phyloP scores from a whole-genome alignment of 2,888 invertebrate species.

The Chrysomela aeneicollis region DNA sequence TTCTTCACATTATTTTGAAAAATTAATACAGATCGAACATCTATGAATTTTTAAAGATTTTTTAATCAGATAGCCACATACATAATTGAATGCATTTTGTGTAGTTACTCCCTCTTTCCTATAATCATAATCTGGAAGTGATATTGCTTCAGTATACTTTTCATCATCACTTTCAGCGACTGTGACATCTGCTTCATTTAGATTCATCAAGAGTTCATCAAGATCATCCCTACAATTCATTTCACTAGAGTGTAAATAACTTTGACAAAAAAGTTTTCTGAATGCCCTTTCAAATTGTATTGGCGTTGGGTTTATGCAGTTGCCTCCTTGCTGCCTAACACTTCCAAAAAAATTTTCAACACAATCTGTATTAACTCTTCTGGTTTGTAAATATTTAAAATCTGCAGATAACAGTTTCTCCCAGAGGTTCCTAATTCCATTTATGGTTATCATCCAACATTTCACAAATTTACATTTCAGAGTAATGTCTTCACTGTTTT shows the following conservation, averaged over 20 bases:
- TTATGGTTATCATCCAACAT: slow-evolving; percentile 40
- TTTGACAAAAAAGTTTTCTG: slow-evolving; percentile 18
- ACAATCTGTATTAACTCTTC: slow-evolving; percentile 41
- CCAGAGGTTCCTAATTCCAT: slow-evolving; percentile 38
- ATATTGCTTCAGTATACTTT: too few species aligned
- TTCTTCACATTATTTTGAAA: too few species aligned
- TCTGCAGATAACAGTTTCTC: slow-evolving; percentile 25
- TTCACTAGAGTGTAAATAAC: slow-evolving; percentile 28
- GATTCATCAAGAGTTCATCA: neutral
- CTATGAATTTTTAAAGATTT: slow-evolving; percentile 19
- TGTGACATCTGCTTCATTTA: neutral
- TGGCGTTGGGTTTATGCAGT: slow-evolving; percentile 16
- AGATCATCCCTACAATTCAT: slow-evolving; percentile 31
- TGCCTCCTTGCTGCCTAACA: slow-evolving; percentile 37
- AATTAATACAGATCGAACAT: slow-evolving; percentile 11
- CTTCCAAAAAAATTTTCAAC: slow-evolving; percentile 44
- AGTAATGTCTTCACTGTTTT: slow-evolving; percentile 34
- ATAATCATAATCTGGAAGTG: slow-evolving; percentile 20
- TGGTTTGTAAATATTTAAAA: slow-evolving; percentile 39
- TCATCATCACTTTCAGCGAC: neutral
- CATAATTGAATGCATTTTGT: slow-evolving; percentile 20
- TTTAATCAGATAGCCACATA: slow-evolving; percentile 31
- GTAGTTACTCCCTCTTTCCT: slow-evolving; percentile 17
- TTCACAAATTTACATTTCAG: slow-evolving; percentile 34
- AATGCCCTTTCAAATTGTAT: slow-evolving; percentile 17